Base-by-base conservation (phyloP, 2,797 vertebrate species). In the Phaenicophaeus curvirostris region DNA sequence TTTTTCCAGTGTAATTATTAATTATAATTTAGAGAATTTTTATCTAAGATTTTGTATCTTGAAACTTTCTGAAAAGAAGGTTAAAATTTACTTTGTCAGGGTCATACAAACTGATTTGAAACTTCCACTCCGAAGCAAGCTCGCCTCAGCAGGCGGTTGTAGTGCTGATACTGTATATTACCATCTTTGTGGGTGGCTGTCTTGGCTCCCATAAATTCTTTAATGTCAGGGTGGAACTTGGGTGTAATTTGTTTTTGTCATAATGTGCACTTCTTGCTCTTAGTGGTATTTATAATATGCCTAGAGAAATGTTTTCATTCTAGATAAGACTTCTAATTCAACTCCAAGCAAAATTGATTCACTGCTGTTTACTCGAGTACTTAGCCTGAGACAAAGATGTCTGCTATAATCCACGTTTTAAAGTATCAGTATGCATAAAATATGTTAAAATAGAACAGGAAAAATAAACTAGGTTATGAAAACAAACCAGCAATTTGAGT, bases 141-240 rank as follows among this genome's bases (percentile, higher is more conserved):
- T 69, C 39, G 72, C 61, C 27, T 75, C 63, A 80, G 42, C 2
- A 2, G 30, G 53, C 71, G 59, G 74, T 53, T 91, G 93, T 73
- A 84, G 48, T 95, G 91, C 81, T 93, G 93, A 93, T 94, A n/a
- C 67, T 86, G 83, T 61, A 46, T 87, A 54, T 92, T 95, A 67
- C 84, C 91, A 85, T 66, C 92, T 95, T 85, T 97, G 89, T 95
- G 96, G 94, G 93, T 95, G 95, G 94, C 93, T 95, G 71, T 89
- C 88, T 86, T 91, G 93, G 93, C 96, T 96, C 81, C 72, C 78
- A 69, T 80, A 94, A 96, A 96, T 95, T 95, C 86, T 89, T 96
- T 97, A 96, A 97, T 95, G 93, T 89, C 91, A 94, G 96, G 96
- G 96, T 97, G 96, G 96, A 95, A 93, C 92, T 84, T 85, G 94